Evolutionary conservation across 2,888 invertebrate species (phyloP).

Genomic region (Cyrtodaria siliqua): DNA sequence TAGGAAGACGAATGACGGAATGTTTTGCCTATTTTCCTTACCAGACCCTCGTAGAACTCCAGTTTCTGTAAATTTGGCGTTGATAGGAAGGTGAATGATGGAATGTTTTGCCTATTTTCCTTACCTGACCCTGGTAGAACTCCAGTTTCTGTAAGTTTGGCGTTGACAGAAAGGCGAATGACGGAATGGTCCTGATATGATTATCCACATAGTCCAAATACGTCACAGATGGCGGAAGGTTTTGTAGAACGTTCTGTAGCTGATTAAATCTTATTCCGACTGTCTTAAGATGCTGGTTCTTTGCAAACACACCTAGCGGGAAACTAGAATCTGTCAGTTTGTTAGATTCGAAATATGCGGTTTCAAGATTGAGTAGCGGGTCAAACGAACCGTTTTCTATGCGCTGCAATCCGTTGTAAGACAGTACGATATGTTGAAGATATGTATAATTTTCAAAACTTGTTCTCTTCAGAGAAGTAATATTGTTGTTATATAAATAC

Average conservation of each 20-base stretch:
- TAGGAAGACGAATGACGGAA: slow-evolving; percentile 46
- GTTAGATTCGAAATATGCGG: slow-evolving; percentile 52
- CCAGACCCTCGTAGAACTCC: too few species aligned
- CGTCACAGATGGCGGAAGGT: slow-evolving; percentile 47
- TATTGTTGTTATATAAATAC: slow-evolving; percentile 40
- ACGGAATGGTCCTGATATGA: slow-evolving; percentile 53
- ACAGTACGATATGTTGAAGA: slow-evolving; percentile 39
- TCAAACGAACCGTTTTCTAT: slow-evolving; percentile 52
- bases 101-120: too few species aligned
- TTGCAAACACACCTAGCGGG: slow-evolving; percentile 40
- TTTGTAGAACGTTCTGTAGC: slow-evolving; percentile 29
- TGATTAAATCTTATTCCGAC: slow-evolving; percentile 40
- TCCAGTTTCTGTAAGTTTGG: slow-evolving; percentile 53
- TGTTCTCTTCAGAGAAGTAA: slow-evolving; percentile 8
- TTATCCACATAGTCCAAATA: slow-evolving; percentile 66
- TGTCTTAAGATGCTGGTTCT: slow-evolving; percentile 43
- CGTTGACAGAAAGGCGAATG: too few species aligned
- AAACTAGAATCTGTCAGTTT: slow-evolving; percentile 51
- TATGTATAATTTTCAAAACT: slow-evolving; percentile 25
- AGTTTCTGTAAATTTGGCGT: too few species aligned
- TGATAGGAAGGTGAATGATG: too few species aligned
- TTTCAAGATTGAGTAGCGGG: slow-evolving; percentile 24
- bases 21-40: too few species aligned
- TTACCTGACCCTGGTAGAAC: too few species aligned
- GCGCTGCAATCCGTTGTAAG: slow-evolving; percentile 25